phyloP scores from a whole-genome alignment of 2,797 vertebrate genomes.

The Falco novaeseelandiae region DNA sequence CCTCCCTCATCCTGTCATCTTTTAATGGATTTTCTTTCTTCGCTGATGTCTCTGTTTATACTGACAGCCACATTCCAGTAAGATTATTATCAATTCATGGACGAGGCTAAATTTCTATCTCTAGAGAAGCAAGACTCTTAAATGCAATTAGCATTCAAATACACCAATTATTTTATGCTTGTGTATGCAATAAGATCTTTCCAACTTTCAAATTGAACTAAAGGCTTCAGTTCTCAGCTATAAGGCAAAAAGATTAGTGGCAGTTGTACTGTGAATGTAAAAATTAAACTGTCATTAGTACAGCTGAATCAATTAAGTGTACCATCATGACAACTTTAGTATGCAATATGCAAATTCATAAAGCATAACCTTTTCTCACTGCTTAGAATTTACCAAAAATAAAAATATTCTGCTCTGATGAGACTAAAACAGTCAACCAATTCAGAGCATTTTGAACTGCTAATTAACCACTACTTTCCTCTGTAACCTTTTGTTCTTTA shows the following conservation, averaged over 20 bases:
- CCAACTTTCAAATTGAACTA: not conserved
- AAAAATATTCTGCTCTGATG: not conserved
- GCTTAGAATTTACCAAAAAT: not conserved
- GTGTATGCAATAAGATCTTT: not conserved
- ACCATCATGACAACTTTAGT: not conserved
- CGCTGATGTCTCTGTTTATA: not conserved
- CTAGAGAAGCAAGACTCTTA: not conserved
- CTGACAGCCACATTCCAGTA: not conserved
- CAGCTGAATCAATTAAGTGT: not conserved
- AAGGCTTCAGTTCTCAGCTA: not conserved
- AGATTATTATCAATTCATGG: not conserved
- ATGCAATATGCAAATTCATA: not conserved
- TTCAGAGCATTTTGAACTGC: not conserved
- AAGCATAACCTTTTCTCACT: not conserved
- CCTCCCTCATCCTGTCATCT: not conserved
- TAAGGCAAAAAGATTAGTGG: not conserved
- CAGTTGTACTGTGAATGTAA: not conserved
- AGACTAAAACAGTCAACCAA: not conserved
- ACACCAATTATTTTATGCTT: not conserved
- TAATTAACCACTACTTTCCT: not conserved
- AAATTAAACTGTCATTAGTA: not conserved
- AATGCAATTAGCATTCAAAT: not conserved
- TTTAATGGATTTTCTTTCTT: not conserved
- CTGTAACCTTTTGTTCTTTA: not conserved
- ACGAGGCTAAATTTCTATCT: not conserved